A percentile compares a stretch with the other conserved stretches of the same genome.
These are phyloP conservation scores for Dendrolimus punctatus DNA, from an alignment of 1,140 invertebrate genomes.

Conservation along the genomic window DNA sequence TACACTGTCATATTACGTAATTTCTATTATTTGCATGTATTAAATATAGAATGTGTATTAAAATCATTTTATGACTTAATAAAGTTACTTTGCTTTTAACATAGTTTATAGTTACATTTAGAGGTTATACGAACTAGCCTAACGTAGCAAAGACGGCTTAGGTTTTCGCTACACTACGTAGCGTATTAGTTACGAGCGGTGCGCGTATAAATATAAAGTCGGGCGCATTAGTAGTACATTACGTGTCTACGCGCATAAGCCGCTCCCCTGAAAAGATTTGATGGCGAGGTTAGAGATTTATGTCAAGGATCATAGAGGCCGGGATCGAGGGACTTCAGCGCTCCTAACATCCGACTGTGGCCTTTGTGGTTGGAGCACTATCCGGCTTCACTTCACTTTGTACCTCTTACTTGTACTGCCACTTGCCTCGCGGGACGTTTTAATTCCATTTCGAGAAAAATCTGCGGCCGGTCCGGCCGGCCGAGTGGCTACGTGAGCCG, in stretches of 20 bases:
- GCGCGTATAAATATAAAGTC: constrained; percentile 25
- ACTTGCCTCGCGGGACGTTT: constrained; percentile 64
- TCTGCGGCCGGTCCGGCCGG: constrained; percentile 17
- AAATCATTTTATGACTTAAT: no score
- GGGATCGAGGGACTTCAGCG: constrained; percentile 63
- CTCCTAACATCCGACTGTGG: constrained; percentile 63
- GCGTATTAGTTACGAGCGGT: no score
- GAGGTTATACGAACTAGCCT: no score
- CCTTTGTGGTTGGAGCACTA: constrained; percentile 67
- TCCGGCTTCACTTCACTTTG: constrained; percentile 65
- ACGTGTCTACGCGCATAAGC: constrained; percentile 61
- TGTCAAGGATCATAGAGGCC: constrained; percentile 69
- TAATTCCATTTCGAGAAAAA: constrained; percentile 53
- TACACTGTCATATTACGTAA: no score
- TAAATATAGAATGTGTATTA: no score
- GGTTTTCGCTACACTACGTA: no score
- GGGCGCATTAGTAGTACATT: constrained; percentile 62
- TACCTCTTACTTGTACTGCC: constrained; percentile 60
- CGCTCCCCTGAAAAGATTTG: constrained; percentile 66
- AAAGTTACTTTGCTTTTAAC: no score
- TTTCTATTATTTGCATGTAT: no score
- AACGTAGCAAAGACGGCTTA: no score
- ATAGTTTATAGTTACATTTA: no score
- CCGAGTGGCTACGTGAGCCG: constrained; percentile 7
- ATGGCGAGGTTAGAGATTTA: constrained; percentile 69